A percentile compares a stretch with the other conserved stretches of the same genome.
These are phyloP conservation scores for Suncus etruscus DNA, from an alignment of 2,113 vertebrate species.

Conservation along the genomic window DNA sequence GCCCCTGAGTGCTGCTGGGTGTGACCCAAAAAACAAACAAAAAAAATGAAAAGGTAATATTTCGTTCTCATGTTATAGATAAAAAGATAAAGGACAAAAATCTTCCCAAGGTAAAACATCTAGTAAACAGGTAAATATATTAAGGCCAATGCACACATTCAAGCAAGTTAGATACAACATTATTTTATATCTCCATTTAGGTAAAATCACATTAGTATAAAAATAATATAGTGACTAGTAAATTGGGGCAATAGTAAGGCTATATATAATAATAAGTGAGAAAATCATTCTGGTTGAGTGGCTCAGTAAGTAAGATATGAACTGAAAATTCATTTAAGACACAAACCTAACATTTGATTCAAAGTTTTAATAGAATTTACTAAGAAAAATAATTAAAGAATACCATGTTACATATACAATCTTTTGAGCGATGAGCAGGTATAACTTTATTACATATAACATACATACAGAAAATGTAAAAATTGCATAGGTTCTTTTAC, in stretches of 20 bases:
- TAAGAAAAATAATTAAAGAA: conserved; percentile 43
- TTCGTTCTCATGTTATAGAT: conserved; percentile 40
- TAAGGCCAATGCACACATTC: neutral
- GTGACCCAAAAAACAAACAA: no score
- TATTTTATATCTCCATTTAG: neutral
- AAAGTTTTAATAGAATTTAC: conserved; percentile 56
- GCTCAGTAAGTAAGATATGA: neutral
- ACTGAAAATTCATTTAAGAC: neutral
- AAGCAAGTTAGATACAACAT: neutral
- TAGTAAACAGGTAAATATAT: neutral
- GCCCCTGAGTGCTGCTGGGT: no score
- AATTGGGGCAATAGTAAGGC: neutral
- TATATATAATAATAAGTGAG: conserved; percentile 24
- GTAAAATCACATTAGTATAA: neutral
- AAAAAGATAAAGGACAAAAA: conserved; percentile 24
- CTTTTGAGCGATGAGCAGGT: neutral
- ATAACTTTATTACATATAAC: conserved; percentile 27
- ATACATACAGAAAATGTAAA: conserved; percentile 42
- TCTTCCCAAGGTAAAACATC: neutral
- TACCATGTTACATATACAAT: neutral
- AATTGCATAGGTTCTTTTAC: conserved; percentile 1
- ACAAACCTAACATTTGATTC: conserved; percentile 14
- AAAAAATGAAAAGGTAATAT: neutral
- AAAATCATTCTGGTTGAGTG: neutral
- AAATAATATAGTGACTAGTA: neutral